These are phyloP conservation scores for Diceros bicornis DNA, from an alignment of 2,797 vertebrate species.

Conservation along the genomic window DNA sequence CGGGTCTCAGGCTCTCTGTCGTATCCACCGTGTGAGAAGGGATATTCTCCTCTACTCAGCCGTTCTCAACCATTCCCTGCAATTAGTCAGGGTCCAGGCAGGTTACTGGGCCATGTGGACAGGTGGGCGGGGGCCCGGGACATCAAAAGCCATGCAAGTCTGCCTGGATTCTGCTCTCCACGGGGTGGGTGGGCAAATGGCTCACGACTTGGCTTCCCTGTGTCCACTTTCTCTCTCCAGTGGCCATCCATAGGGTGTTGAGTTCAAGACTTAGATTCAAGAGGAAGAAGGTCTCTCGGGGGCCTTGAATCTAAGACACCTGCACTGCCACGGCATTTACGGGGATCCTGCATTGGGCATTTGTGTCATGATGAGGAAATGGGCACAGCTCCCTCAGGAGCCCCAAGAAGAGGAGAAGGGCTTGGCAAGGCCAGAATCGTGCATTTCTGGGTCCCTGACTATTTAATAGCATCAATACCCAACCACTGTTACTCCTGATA, in stretches of 20 bases:
- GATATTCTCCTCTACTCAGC: neutral
- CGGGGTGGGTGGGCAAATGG: neutral
- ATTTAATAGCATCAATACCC: neutral
- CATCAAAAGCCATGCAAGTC: neutral
- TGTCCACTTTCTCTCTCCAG: neutral
- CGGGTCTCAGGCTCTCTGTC: neutral
- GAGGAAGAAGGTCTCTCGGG: too few relatives aligned
- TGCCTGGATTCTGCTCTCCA: neutral
- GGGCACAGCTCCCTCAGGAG: neutral
- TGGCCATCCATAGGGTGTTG: too few relatives aligned
- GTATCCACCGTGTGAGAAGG: neutral
- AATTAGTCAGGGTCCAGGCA: neutral
- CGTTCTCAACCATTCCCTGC: neutral
- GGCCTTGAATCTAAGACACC: too few relatives aligned
- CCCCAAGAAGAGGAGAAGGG: neutral
- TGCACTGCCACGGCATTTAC: accelerated
- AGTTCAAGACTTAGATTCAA: neutral
- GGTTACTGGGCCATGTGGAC: neutral
- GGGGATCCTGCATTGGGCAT: too few relatives aligned
- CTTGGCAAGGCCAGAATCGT: neutral
- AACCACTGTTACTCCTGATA: neutral
- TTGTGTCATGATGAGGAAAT: accelerated
- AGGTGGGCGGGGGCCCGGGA: neutral
- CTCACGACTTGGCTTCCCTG: neutral
- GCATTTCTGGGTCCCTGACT: too few relatives aligned